phyloP scores from a whole-genome alignment of 2,888 invertebrate genomes.

The Agriopis aurantiaria region DNA sequence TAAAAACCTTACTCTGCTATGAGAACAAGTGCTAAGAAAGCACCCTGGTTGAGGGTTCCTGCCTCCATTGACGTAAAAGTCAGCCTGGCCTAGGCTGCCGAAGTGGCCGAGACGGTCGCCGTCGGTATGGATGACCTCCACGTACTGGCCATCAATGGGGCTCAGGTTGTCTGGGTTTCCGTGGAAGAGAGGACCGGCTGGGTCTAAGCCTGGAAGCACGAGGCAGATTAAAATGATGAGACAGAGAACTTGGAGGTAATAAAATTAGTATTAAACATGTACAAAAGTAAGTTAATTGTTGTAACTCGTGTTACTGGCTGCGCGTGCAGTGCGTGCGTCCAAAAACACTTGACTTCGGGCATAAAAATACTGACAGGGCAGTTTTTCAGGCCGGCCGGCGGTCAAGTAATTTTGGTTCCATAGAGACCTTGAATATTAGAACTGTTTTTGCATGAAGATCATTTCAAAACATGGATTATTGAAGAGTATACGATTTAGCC shows the following conservation, averaged over 20 bases:
- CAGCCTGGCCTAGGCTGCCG: conserved; percentile 52
- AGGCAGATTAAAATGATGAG: not conserved
- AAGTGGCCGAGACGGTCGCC: conserved; percentile 63
- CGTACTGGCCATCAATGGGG: conserved; percentile 56
- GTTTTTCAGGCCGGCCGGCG: too few relatives aligned
- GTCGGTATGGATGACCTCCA: conserved; percentile 70
- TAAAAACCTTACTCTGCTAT: conserved; percentile 53
- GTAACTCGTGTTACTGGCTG: too few relatives aligned
- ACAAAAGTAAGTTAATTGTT: too few relatives aligned
- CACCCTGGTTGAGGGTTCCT: conserved; percentile 67
- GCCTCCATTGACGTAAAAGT: conserved; percentile 72
- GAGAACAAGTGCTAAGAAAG: conserved; percentile 61
- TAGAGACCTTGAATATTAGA: too few relatives aligned
- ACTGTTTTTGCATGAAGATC: too few relatives aligned
- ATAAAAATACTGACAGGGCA: too few relatives aligned
- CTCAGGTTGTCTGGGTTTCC: conserved; percentile 56
- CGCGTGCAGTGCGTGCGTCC: too few relatives aligned
- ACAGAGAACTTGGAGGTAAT: not conserved
- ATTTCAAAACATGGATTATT: too few relatives aligned
- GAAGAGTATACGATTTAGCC: too few relatives aligned
- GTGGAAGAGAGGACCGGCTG: conserved; percentile 66
- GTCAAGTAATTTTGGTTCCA: too few relatives aligned
- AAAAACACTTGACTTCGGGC: too few relatives aligned
- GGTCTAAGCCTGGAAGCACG: conserved; percentile 61
- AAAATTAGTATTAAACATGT: too few relatives aligned